These are phyloP conservation scores for Ips typographus DNA, from an alignment of 1,140 invertebrate genomes.

Conservation along the genomic window DNA sequence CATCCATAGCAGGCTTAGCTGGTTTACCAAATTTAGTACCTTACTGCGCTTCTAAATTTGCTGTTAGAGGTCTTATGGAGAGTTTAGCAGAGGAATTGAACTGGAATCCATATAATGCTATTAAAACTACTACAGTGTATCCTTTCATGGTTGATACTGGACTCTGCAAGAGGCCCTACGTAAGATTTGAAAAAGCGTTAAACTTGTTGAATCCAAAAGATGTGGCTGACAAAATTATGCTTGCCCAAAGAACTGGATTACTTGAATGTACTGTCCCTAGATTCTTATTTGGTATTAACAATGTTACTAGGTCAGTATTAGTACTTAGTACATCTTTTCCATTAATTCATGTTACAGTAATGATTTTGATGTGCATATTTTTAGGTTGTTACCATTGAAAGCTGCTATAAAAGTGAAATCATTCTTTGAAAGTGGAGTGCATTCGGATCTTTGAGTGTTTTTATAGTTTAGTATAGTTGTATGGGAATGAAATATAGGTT, in stretches of 20 bases:
- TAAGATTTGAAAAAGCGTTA: constrained; percentile 70
- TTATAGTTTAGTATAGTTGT: neutral
- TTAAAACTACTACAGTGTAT: constrained; percentile 78
- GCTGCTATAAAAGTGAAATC: constrained; percentile 11
- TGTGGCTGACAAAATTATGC: constrained; percentile 62
- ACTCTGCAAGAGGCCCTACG: constrained; percentile 74
- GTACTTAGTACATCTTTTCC: no score
- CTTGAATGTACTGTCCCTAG: constrained; percentile 47
- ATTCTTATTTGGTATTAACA: constrained; percentile 28
- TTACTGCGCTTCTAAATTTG: constrained; percentile 83
- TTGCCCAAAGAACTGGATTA: constrained; percentile 44
- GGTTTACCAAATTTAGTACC: constrained; percentile 76
- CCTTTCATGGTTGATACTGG: constrained; percentile 85
- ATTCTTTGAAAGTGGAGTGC: constrained; percentile 23
- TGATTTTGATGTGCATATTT: neutral
- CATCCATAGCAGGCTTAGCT: constrained; percentile 77
- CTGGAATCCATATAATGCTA: constrained; percentile 57
- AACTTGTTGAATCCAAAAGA: constrained; percentile 63
- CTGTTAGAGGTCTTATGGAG: constrained; percentile 50
- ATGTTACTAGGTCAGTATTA: constrained; percentile 14
- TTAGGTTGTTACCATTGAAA: constrained; percentile 16
- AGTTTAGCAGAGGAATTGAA: constrained; percentile 70
- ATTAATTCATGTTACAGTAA: neutral
- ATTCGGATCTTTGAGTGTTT: constrained; percentile 12
- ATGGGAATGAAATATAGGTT: neutral